Evolutionary conservation across 2,888 invertebrate species (phyloP).

Genomic region (Drosophila rellima): DNA sequence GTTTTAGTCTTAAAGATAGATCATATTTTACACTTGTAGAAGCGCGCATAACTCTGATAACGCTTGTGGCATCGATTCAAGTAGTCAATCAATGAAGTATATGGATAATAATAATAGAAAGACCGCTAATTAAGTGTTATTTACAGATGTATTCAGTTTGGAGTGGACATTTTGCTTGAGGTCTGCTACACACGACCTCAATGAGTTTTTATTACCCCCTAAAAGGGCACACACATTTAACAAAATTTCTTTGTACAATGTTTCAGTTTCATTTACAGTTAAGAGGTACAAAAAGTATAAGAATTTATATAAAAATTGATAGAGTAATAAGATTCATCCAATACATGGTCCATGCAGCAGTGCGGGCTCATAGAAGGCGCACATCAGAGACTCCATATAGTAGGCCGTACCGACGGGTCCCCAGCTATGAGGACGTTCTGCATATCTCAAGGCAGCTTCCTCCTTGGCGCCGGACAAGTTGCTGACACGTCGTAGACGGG

Average conservation of each 20-base stretch:
- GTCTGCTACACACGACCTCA: slow-evolving; percentile 67
- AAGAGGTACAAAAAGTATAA: slow-evolving; percentile 20
- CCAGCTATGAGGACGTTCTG: slow-evolving; percentile 84
- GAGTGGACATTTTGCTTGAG: slow-evolving; percentile 41
- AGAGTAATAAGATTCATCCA: slow-evolving; percentile 71
- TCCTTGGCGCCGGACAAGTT: slow-evolving; percentile 81
- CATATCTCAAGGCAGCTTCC: slow-evolving; percentile 62
- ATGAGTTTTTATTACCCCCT: slow-evolving; percentile 55
- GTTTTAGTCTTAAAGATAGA: background rate
- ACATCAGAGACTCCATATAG: slow-evolving; percentile 90
- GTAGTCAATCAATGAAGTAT: slow-evolving; percentile 29
- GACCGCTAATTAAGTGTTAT: slow-evolving; percentile 59
- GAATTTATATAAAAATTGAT: slow-evolving; percentile 15
- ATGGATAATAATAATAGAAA: slow-evolving; percentile 22
- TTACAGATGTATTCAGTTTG: slow-evolving; percentile 63
- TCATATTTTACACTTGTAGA: slow-evolving; percentile 75
- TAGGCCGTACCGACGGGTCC: slow-evolving; percentile 84
- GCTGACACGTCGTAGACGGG: slow-evolving; percentile 74
- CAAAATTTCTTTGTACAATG: slow-evolving; percentile 62
- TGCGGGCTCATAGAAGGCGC: slow-evolving; percentile 90
- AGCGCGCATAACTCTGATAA: slow-evolving; percentile 57
- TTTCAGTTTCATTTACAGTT: slow-evolving; percentile 10
- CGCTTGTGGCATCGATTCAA: slow-evolving; percentile 43
- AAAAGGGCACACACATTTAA: slow-evolving; percentile 60
- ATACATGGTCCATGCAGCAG: slow-evolving; percentile 96